Percentiles rank a stretch among this genome's conserved stretches.
Evolutionary conservation across 2,888 invertebrate genomes (phyloP).

Genomic region (Drosophila paracracens): DNA sequence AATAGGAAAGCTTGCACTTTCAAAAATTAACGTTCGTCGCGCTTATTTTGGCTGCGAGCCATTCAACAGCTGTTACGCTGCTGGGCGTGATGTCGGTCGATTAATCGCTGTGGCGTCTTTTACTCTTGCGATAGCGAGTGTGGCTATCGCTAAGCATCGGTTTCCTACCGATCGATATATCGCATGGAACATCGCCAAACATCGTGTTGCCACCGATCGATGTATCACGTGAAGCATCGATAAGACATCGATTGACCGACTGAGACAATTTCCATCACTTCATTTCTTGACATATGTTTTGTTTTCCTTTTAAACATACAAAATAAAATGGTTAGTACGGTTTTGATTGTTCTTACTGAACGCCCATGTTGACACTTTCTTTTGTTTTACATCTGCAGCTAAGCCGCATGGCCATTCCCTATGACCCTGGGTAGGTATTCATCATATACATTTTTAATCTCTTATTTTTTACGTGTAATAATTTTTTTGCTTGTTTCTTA

Average conservation of each 20-base stretch:
- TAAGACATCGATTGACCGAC: not conserved
- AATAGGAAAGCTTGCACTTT: not conserved
- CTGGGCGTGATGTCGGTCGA: not conserved
- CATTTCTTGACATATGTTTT: not conserved
- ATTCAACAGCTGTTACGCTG: not conserved
- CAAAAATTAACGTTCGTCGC: not conserved
- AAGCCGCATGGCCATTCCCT: not conserved
- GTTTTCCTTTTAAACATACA: not conserved
- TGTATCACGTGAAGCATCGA: not conserved
- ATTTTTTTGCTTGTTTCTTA: too few relatives aligned
- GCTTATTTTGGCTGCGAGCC: not conserved
- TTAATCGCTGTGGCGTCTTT: not conserved
- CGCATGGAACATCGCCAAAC: not conserved
- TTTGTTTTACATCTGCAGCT: not conserved
- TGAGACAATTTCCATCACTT: not conserved
- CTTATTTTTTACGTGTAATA: too few relatives aligned
- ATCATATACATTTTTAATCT: not conserved
- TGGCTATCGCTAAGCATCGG: not conserved
- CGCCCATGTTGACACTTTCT: not conserved
- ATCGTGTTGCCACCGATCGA: not conserved
- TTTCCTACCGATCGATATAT: not conserved
- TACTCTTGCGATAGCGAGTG: not conserved
- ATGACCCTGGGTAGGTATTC: not conserved
- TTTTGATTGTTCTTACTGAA: not conserved
- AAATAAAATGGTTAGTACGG: too few relatives aligned